Base-by-base conservation (phyloP, 2,888 invertebrate species). In the Ctenicera cuprea region DNA sequence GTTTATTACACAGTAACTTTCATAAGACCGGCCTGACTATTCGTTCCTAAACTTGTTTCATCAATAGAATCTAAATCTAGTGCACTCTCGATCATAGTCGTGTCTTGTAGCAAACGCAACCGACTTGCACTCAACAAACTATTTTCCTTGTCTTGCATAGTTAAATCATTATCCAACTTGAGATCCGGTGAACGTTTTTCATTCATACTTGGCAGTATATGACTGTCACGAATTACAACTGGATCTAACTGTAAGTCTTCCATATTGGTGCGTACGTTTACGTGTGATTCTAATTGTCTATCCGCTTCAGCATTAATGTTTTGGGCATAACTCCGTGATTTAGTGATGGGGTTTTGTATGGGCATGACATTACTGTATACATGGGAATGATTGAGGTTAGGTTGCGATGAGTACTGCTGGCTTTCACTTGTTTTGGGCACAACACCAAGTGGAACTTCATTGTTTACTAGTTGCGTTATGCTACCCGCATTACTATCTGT, bases 1-100 rank as follows among this genome's bases (percentile, higher is more conserved):
- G 26, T 68, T 61, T 9, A 66, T 65, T 75, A 75, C 20, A 69
- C 71, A 26, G 66, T 72, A 80, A 89, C 87, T 86, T 92, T 92
- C 79, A 92, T 90, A 67, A 93, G 87, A 78, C 92, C 92, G 22
- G 91, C 90, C 82, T 92, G 92, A 81, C 92, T 92, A 79, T 90
- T 91, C 77, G 91, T 90, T 74, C 92, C 92, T 79, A 92, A 89
- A 82, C 91, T 92, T 38, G 92, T 91, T 78, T 93, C 93, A 83
- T 95, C 95, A 79, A 95, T 89, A 80, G 95, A 95, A 88, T 96
- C 96, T 83, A 96, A 90, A 89, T 96, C 96, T 79, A 96, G 89
- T 71, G 95, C 95, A 70, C 95, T 95, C 87, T 95, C 95, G 83
- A 96, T 95, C 95, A 95, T 95, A 64, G 95, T 95, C 72, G 95